Evolutionary conservation across 1,140 invertebrate species (phyloP).

Genomic region (Drosophila orena): DNA sequence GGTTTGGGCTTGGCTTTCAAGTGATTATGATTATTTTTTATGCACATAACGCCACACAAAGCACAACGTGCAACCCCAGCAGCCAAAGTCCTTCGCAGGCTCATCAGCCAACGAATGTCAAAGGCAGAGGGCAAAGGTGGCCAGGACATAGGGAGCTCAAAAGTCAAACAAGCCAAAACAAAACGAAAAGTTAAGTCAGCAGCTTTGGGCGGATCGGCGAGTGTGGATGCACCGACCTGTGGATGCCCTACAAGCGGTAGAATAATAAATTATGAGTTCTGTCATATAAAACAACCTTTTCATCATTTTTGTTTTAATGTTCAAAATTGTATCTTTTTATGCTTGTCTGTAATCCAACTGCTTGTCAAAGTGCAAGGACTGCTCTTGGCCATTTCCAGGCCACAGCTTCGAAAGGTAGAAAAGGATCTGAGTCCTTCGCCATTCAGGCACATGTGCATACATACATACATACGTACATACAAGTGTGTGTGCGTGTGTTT

Average conservation of each 20-base stretch:
- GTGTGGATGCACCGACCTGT: background rate
- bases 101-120: slow-evolving; percentile 55
- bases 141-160: slow-evolving; percentile 24
- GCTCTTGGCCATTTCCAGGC: background rate
- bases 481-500: background rate
- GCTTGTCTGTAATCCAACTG: background rate
- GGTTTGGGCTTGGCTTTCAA: slow-evolving; percentile 58
- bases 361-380: background rate
- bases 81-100: slow-evolving; percentile 41
- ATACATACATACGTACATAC: too few species aligned
- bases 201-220: slow-evolving; percentile 13
- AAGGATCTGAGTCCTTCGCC: slow-evolving; percentile 28
- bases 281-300: too few species aligned
- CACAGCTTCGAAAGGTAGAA: slow-evolving; percentile 11
- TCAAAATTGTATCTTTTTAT: background rate
- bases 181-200: slow-evolving; percentile 42
- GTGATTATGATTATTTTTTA: slow-evolving; percentile 83
- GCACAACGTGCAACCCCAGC: slow-evolving; percentile 49
- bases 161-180: slow-evolving; percentile 34
- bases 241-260: slow-evolving; percentile 6
- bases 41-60: slow-evolving; percentile 72
- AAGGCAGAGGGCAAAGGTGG: slow-evolving; percentile 55
- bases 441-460: background rate
- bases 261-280: too few species aligned
- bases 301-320: background rate